Percentiles rank a stretch among this genome's conserved stretches.
Evolutionary conservation across 2,113 vertebrate genomes (phyloP).

Genomic region (Pungitius pungitius): DNA sequence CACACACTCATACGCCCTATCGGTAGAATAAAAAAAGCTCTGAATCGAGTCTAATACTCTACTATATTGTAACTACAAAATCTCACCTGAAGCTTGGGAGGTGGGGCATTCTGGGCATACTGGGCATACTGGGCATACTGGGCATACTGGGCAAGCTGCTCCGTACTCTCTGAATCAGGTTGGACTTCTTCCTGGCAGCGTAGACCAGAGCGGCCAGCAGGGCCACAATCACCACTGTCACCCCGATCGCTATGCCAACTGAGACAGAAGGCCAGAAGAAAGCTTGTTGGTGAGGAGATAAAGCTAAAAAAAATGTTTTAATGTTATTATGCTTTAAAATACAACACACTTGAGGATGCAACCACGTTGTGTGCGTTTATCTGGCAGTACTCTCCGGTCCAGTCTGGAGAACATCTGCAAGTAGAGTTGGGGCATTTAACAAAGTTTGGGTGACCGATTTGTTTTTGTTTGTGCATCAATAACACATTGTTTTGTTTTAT

Average conservation of each 20-base stretch:
- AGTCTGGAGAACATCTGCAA: slow-evolving; percentile 69
- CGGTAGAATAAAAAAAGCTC: neutral
- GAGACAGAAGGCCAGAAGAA: neutral
- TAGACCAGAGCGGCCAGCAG: slow-evolving; percentile 69
- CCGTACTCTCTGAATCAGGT: slow-evolving; percentile 46
- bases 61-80: neutral
- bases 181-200: slow-evolving; percentile 64
- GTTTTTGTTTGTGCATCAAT: neutral
- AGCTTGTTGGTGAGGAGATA: neutral
- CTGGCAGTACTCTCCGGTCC: slow-evolving; percentile 73
- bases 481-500: neutral
- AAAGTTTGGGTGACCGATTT: neutral
- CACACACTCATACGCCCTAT: neutral
- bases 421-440: neutral
- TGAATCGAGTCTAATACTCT: neutral
- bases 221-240: slow-evolving; percentile 60
- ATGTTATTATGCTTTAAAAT: neutral
- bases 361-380: slow-evolving; percentile 38
- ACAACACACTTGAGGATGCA: slow-evolving; percentile 62
- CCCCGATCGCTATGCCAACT: slow-evolving; percentile 77
- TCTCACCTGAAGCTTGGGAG: slow-evolving; percentile 66
- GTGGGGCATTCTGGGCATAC: neutral
- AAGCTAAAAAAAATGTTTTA: neutral
- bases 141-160: slow-evolving; percentile 49
- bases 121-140: slow-evolving; percentile 47